Evolutionary conservation across 1,140 invertebrate species (phyloP), one percentile per base, ranked within the genome.

Genomic region (Eurosta solidaginis): DNA sequence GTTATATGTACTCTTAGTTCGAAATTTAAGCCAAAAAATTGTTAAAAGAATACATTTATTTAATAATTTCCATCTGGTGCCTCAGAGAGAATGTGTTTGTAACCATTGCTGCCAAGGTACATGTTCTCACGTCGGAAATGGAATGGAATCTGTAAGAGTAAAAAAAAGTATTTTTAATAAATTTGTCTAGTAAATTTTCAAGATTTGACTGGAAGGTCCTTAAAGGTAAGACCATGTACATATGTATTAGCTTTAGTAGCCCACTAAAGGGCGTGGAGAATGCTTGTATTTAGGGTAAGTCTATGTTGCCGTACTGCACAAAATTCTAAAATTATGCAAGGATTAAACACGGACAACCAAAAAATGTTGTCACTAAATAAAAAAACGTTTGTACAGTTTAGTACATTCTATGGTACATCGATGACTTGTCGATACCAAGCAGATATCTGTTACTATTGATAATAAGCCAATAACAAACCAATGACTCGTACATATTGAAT

Each of bases 91-190:
- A 87, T 86, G 76, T 87, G 86, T 52, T 87, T 87, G 27, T 87
- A 87, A 1, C 86, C 86, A 81, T 86, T 86, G 78, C 86, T 87
- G 75, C 86, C 86, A 50, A 87, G 44, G 59, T 87, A 86, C 86
- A 87, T 87, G 74, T 87, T 85, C 77, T 87, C 86, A 9, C 83
- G 80, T 25, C 85, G 81, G 68, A 83, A 87, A 54, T 87, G 86
- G 75, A 85, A 87, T 29, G 86, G 86, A 52, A 87, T 81, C 86
- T 86, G 42, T 0, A 52, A 47, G 40, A 45, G 20, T 14, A 76
- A 47, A 2, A 0, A 3, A 12, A 1, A 3, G 2, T 1, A 12
- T 47, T 74, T 47, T 45, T 42, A 3, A 42, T n/a, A 22, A 45
- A 44, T 36, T 4, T 42, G 2, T 45, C 50, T 9, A 17, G 36